Evolutionary conservation across 2,113 vertebrate species (phyloP).

Genomic region (Scortum barcoo): DNA sequence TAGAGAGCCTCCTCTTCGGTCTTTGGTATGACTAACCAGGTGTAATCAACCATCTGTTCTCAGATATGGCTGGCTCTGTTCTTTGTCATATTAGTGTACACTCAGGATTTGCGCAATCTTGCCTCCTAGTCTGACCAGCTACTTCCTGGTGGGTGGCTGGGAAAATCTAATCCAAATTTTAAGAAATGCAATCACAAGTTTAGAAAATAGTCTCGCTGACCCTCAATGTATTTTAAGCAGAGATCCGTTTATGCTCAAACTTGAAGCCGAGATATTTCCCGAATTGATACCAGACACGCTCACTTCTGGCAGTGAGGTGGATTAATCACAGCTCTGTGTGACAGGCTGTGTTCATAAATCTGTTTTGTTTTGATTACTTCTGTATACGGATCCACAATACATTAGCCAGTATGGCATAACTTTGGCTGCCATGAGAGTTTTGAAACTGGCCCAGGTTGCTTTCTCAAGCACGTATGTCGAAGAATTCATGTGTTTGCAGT

Average conservation of each 20-base stretch:
- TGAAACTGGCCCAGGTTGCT: conserved; percentile 27
- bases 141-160: conserved; percentile 22
- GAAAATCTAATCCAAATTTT: conserved; percentile 30
- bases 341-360: conserved; percentile 77
- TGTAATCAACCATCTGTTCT: conserved; percentile 20
- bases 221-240: conserved; percentile 36
- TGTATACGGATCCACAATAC: conserved; percentile 68
- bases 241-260: conserved; percentile 48
- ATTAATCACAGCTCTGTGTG: conserved; percentile 69
- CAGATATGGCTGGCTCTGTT: conserved; percentile 36
- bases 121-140: not conserved
- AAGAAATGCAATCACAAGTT: conserved; percentile 37
- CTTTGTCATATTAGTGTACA: conserved; percentile 25
- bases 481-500: conserved; percentile 12
- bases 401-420: conserved; percentile 59
- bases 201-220: conserved; percentile 15
- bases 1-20: conserved; percentile 3
- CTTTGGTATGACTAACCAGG: not conserved
- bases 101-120: not conserved
- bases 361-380: conserved; percentile 72
- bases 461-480: conserved; percentile 19
- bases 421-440: conserved; percentile 46
- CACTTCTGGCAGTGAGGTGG: conserved; percentile 23
- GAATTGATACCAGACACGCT: conserved; percentile 62
- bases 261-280: conserved; percentile 47